Base-by-base conservation (phyloP, 2,113 vertebrate species). In the Sylvietta virens region DNA sequence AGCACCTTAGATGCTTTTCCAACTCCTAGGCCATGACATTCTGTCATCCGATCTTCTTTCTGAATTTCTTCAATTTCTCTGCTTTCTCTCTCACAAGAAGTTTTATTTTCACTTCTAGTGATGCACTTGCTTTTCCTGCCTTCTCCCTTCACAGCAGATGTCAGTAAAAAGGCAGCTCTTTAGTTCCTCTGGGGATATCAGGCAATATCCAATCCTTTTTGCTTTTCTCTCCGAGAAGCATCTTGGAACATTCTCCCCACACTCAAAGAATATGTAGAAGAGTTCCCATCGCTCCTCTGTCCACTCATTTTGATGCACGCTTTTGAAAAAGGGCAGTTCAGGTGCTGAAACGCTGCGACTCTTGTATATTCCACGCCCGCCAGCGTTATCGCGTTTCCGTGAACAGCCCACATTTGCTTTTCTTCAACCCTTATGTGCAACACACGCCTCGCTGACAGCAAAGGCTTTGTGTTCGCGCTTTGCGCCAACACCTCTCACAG, bases 401-500 rank as follows among this genome's bases (percentile, higher is more conserved):
- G 30, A 57, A 30, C 53, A 14, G 70, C 88, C 53, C 62, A 12
- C 65, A 10, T 6, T 45, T 9, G 74, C 35, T 62, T 27, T 79
- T 30, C 74, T 48, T 4, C 74, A 17, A 0, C 1, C 3, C 10
- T 21, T 51, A 33, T 15, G 23, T 33, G 2, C 51, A 13, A 3
- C 84, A 20, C 28, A 20, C 60, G 42, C 90, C 81, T 28, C 2
- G 47, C 2, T 3, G 73, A 11, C 87, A 33, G 81, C 14, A 5
- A 2, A 20, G 45, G 72, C 67, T 77, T 9, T 13, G 58, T 2
- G 84, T 11, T 5, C 47, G 50, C 0, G 42, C 7, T 27, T 9
- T 2, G 69, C 72, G 9, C 53, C 20, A 2, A 0, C 47, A 1
- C 31, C 12, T 3, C 1, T n/a, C 45, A 8, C 14, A 21, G 61